phyloP scores from a whole-genome alignment of 2,888 invertebrate species.

The Drosophila infuscata region DNA sequence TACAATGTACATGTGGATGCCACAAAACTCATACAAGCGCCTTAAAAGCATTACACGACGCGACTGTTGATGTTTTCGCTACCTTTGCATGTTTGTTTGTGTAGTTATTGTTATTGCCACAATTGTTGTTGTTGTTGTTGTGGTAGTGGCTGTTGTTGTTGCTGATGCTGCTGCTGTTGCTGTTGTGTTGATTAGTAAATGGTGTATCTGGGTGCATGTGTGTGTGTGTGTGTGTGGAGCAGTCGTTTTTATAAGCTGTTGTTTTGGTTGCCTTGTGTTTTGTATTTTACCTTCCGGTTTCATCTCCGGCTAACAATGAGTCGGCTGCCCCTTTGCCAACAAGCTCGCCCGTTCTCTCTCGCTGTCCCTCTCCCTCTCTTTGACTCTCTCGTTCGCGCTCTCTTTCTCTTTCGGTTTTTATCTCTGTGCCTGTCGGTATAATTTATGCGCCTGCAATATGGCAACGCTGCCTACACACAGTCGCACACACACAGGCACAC shows the following conservation, averaged over 20 bases:
- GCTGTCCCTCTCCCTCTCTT: background rate
- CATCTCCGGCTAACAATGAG: constrained; percentile 76
- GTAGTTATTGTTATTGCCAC: constrained; percentile 54
- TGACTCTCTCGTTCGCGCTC: background rate
- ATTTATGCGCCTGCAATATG: constrained; percentile 77
- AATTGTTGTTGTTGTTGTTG: constrained; percentile 31
- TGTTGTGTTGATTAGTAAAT: constrained; percentile 76
- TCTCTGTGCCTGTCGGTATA: constrained; percentile 62
- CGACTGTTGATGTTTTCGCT: constrained; percentile 63
- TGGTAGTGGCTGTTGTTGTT: constrained; percentile 28
- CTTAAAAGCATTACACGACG: constrained; percentile 69
- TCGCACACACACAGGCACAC: constrained; percentile 1
- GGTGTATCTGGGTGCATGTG: constrained; percentile 35
- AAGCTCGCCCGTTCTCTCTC: constrained; percentile 14
- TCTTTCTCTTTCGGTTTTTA: constrained; percentile 15
- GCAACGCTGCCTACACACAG: constrained; percentile 62
- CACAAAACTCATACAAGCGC: constrained; percentile 57
- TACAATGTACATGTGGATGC: constrained; percentile 25
- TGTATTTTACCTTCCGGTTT: constrained; percentile 73
- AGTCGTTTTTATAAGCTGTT: constrained; percentile 70
- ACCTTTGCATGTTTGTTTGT: constrained; percentile 56
- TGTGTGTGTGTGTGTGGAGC: constrained; percentile 29
- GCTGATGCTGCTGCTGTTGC: constrained; percentile 29
- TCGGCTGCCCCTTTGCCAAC: constrained; percentile 39
- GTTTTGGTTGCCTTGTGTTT: constrained; percentile 66